phyloP scores from a whole-genome alignment of 2,888 invertebrate species.

The Heliconius sara region DNA sequence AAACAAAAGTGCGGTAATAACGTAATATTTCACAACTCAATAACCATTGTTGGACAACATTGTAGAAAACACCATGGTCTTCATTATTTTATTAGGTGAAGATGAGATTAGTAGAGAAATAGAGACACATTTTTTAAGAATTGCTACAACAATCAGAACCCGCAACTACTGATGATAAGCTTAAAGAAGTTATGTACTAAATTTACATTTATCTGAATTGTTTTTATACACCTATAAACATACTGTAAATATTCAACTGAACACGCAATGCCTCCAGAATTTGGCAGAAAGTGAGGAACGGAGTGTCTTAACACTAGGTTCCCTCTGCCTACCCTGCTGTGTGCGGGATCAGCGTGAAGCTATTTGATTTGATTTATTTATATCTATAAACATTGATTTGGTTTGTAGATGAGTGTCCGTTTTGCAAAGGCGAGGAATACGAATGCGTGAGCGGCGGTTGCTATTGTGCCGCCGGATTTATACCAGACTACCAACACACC shows the following conservation, averaged over 20 bases:
- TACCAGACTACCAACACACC: constrained; percentile 64
- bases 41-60: neutral
- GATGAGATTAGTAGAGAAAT: too few relatives aligned
- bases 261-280: too few relatives aligned
- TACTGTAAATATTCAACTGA: neutral
- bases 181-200: neutral
- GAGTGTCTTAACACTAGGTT: too few relatives aligned
- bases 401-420: constrained; percentile 61
- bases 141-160: neutral
- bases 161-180: too few relatives aligned
- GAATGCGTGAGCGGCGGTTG: constrained; percentile 70
- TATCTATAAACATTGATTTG: neutral
- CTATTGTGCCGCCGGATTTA: constrained; percentile 68
- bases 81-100: neutral
- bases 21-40: neutral
- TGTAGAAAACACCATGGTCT: neutral
- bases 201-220: neutral
- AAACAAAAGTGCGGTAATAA: neutral
- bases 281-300: too few relatives aligned
- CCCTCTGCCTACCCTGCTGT: too few relatives aligned
- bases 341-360: too few relatives aligned
- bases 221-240: neutral
- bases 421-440: constrained; percentile 68
- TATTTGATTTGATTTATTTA: too few relatives aligned
- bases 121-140: neutral